Evolutionary conservation across 2,113 vertebrate species (phyloP).

Genomic region (Prionailurus bengalensis): DNA sequence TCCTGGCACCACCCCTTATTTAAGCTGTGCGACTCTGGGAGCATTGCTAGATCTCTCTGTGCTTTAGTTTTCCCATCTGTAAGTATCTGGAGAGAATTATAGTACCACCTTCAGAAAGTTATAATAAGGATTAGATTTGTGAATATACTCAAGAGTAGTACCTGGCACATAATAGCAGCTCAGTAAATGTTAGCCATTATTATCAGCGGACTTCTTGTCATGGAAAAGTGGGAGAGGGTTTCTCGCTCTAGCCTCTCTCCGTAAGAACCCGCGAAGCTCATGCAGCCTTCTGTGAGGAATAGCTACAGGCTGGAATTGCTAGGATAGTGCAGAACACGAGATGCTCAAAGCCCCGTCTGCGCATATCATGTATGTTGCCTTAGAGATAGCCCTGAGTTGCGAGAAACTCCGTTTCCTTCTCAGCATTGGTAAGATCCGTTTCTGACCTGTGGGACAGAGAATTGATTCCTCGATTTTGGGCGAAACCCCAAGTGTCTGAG

Average conservation of each 20-base stretch:
- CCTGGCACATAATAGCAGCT: background rate
- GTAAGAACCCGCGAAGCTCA: background rate
- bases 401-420: background rate
- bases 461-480: background rate
- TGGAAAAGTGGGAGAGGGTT: background rate
- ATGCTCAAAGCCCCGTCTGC: background rate
- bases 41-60: background rate
- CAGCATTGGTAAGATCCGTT: background rate
- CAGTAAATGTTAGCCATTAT: background rate
- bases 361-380: fast-evolving
- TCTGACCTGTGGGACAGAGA: background rate
- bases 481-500: background rate
- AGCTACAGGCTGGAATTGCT: background rate
- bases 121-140: background rate
- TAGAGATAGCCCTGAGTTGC: background rate
- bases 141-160: background rate
- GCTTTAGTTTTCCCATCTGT: background rate
- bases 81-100: background rate
- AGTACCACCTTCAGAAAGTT: background rate
- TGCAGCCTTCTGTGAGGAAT: background rate
- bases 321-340: background rate
- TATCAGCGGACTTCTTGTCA: background rate
- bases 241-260: background rate
- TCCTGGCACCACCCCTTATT: background rate
- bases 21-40: background rate